phyloP scores from a whole-genome alignment of 2,888 invertebrate species.

The Andrena bicolor region DNA sequence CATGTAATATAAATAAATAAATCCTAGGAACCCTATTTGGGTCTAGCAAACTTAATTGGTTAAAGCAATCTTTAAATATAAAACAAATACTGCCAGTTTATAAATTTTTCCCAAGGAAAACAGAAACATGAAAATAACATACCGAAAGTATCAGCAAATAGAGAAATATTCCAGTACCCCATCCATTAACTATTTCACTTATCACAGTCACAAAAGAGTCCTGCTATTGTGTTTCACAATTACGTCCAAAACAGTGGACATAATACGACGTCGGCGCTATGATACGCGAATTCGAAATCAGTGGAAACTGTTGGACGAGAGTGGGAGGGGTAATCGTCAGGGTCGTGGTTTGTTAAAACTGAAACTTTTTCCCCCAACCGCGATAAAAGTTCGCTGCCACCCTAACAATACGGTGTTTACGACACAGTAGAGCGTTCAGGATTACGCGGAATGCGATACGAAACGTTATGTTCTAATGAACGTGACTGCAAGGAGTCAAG shows the following conservation, averaged over 20 bases:
- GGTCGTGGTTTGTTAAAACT: conserved; percentile 9
- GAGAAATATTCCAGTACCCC: too few species aligned
- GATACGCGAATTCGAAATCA: neutral
- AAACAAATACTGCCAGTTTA: too few species aligned
- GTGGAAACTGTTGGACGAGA: neutral
- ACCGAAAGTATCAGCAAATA: too few species aligned
- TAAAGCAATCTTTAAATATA: too few species aligned
- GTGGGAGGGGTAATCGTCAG: conserved; percentile 12
- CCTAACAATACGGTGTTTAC: conserved; percentile 40
- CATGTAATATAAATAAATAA: too few species aligned
- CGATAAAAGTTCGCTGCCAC: conserved; percentile 28
- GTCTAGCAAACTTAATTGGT: too few species aligned
- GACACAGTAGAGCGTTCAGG: conserved; percentile 42
- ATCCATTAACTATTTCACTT: too few species aligned
- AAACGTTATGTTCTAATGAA: conserved; percentile 62
- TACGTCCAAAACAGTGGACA: neutral
- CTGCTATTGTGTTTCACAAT: neutral
- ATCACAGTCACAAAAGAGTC: neutral
- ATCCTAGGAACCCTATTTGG: too few species aligned
- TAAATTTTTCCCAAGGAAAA: too few species aligned
- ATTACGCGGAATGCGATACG: conserved; percentile 45
- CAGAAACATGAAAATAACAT: too few species aligned
- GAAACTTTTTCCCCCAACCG: neutral
- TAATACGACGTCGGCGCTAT: neutral
- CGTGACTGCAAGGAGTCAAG: conserved; percentile 64